Evolutionary conservation across 2,888 invertebrate species (phyloP).

Genomic region (Sinotaia quadrata): DNA sequence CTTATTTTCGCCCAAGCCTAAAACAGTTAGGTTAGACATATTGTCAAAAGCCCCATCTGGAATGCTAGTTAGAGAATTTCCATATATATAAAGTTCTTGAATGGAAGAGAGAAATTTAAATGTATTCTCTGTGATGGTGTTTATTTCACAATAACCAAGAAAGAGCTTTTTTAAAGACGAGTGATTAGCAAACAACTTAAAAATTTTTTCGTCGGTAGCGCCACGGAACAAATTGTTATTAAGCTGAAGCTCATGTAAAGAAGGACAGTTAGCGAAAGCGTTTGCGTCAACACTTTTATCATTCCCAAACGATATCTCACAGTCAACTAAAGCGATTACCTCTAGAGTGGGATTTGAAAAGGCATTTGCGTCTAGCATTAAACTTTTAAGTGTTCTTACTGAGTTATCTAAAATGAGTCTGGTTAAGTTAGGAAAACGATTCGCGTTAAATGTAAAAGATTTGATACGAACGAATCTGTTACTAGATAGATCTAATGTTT

Average conservation of each 20-base stretch:
- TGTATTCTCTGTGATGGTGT: neutral
- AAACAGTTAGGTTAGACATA: neutral
- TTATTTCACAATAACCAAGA: constrained; percentile 2
- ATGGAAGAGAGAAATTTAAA: neutral
- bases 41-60: constrained; percentile 10
- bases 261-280: constrained; percentile 15
- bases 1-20: neutral
- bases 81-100: neutral
- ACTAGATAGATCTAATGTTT: no score
- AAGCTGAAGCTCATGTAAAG: neutral
- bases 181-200: constrained; percentile 4
- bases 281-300: no score
- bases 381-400: no score
- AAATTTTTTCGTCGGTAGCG: neutral
- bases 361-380: no score
- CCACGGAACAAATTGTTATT: constrained; percentile 10
- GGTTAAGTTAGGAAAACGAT: no score
- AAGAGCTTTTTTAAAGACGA: constrained; percentile 19
- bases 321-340: no score
- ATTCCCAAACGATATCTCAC: no score
- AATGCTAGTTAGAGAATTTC: neutral
- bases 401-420: no score
- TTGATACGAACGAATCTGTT: no score
- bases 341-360: no score
- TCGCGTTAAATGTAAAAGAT: no score